phyloP scores from a whole-genome alignment of 1,140 invertebrate genomes.

The Arctopsyche grandis region DNA sequence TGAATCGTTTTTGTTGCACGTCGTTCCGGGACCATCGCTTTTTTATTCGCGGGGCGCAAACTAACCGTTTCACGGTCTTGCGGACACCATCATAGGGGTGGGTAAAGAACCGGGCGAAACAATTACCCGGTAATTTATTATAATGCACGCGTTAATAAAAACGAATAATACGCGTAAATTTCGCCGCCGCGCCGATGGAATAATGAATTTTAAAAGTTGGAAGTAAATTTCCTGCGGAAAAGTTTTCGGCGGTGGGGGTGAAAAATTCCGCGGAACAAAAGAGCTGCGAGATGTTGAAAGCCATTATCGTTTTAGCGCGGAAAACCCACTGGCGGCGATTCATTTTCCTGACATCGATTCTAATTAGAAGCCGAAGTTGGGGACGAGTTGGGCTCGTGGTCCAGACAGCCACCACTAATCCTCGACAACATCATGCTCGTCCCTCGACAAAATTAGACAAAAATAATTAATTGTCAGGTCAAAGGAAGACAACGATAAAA shows the following conservation, averaged over 20 bases:
- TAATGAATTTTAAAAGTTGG: background rate
- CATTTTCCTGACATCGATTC: constrained; percentile 53
- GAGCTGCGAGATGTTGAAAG: background rate
- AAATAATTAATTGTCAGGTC: background rate
- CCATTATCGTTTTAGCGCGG: background rate
- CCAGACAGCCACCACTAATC: background rate
- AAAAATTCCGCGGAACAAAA: background rate
- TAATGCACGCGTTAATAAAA: background rate
- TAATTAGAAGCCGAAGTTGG: constrained; percentile 48
- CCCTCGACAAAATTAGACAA: background rate
- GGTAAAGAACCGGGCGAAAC: constrained; percentile 14
- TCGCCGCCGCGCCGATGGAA: too few species aligned
- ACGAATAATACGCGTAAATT: too few species aligned
- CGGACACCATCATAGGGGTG: constrained; percentile 14
- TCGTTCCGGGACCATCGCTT: background rate
- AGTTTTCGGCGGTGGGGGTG: background rate
- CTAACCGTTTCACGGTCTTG: constrained; percentile 35
- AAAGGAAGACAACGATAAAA: too few species aligned
- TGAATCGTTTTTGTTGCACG: background rate
- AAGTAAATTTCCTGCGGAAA: background rate
- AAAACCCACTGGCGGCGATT: constrained; percentile 11
- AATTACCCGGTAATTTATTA: constrained; percentile 10
- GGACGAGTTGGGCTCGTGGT: constrained; percentile 28
- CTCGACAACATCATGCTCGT: background rate
- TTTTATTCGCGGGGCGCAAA: constrained; percentile 13